Evolutionary conservation across 2,797 vertebrate genomes (phyloP).

Genomic region (Chromobotia macracanthus): DNA sequence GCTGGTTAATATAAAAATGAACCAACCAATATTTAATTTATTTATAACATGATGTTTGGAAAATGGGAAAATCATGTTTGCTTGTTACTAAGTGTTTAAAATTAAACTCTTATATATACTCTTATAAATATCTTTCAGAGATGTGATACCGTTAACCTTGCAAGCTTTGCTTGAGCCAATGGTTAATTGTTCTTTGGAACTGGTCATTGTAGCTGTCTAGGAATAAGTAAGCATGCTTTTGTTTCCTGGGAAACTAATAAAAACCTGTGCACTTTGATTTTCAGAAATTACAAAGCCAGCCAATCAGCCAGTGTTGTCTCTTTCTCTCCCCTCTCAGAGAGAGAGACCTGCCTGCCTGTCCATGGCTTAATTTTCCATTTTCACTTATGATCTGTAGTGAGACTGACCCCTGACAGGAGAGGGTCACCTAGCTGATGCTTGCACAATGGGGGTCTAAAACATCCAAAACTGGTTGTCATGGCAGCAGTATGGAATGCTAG

Average conservation of each 20-base stretch:
- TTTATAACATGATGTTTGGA: background rate
- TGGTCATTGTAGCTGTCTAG: background rate
- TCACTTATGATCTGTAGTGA: conserved; percentile 31
- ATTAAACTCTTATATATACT: no score
- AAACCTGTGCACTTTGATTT: no score
- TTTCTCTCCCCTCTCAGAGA: conserved; percentile 3
- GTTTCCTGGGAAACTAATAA: no score
- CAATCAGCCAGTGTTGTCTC: background rate
- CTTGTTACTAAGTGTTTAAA: no score
- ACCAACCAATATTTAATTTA: background rate
- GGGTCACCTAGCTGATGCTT: conserved; percentile 36
- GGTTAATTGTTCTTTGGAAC: background rate
- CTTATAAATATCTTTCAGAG: background rate
- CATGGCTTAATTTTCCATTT: conserved; percentile 28
- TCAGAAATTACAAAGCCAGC: no score
- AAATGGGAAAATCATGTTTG: no score
- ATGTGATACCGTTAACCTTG: background rate
- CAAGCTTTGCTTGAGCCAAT: background rate
- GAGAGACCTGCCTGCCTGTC: conserved; percentile 12
- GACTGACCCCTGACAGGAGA: conserved; percentile 41
- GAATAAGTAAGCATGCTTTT: background rate
- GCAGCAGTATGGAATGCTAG: conserved; percentile 35
- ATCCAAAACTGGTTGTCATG: conserved; percentile 48
- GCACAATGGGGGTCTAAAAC: conserved; percentile 29
- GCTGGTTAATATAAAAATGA: background rate